Evolutionary conservation across 2,888 invertebrate species (phyloP).

Genomic region (Diogma glabrata): DNA sequence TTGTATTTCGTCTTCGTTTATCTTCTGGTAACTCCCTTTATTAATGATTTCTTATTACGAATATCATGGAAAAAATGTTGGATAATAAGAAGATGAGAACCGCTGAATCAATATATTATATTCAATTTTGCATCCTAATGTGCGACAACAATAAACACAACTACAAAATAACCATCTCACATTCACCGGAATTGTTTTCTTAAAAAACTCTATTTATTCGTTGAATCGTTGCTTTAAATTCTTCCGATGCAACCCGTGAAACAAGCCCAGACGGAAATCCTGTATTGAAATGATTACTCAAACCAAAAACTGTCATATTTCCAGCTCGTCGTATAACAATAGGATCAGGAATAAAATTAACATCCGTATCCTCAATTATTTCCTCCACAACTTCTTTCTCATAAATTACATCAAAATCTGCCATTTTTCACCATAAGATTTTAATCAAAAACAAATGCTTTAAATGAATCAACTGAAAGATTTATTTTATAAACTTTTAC

Average conservation of each 20-base stretch:
- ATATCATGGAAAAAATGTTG: too few species aligned
- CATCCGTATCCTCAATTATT: constrained; percentile 62
- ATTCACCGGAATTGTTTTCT: constrained; percentile 91
- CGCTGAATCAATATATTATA: too few species aligned
- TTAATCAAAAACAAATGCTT: too few species aligned
- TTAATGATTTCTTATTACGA: too few species aligned
- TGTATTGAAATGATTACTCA: constrained; percentile 89
- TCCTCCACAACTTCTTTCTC: constrained; percentile 75
- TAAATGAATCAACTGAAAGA: too few species aligned
- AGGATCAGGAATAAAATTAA: constrained; percentile 78
- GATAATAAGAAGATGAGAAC: too few species aligned
- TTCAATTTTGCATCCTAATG: constrained; percentile 92
- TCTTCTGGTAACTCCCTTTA: too few species aligned
- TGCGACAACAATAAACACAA: constrained; percentile 97
- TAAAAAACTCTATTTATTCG: constrained; percentile 85
- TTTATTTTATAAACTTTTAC: too few species aligned
- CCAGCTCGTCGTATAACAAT: constrained; percentile 91
- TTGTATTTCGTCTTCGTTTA: too few species aligned
- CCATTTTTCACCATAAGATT: constrained; percentile 51
- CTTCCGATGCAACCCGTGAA: constrained; percentile 94
- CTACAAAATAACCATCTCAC: constrained; percentile 98
- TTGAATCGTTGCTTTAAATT: constrained; percentile 85
- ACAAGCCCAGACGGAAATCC: constrained; percentile 91
- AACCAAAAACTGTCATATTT: constrained; percentile 96
- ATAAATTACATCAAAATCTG: constrained; percentile 93